A percentile compares a stretch with the other conserved stretches of the same genome.
Conservation (phyloP, 2,113 vertebrate species). For the Manacus vitellinus region DNA sequence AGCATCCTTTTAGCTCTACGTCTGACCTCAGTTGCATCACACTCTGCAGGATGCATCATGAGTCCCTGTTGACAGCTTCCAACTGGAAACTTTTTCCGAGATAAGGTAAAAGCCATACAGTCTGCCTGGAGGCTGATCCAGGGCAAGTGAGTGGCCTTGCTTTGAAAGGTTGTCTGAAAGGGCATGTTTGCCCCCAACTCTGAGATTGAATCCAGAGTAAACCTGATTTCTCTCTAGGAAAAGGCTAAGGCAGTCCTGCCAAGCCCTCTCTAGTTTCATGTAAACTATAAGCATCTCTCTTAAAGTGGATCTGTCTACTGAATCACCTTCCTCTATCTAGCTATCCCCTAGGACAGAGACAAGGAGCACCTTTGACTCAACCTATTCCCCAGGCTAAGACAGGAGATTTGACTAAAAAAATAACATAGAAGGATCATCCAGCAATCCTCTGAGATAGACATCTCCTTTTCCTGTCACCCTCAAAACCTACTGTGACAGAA, state of each 20-base stretch:
- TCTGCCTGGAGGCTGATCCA: neutral
- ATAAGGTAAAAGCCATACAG: neutral
- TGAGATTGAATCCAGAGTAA: constrained; percentile 51
- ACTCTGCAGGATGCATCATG: neutral
- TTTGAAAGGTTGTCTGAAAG: constrained; percentile 54
- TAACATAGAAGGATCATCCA: neutral
- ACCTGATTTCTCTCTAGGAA: constrained; percentile 46
- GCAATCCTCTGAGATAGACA: neutral
- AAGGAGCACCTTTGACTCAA: neutral
- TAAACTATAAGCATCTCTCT: constrained; percentile 19
- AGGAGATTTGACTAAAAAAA: neutral
- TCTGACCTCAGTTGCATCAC: neutral
- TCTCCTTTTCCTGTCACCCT: neutral
- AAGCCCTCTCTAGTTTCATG: constrained; percentile 2
- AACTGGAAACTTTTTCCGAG: constrained; percentile 9
- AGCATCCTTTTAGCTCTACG: neutral
- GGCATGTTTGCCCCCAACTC: constrained; percentile 58
- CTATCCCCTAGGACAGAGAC: neutral
- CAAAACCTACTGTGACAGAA: neutral
- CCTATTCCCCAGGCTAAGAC: neutral
- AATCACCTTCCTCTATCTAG: neutral
- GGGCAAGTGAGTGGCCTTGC: constrained; percentile 6
- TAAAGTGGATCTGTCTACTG: neutral
- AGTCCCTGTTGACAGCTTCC: neutral
- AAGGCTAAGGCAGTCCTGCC: constrained; percentile 36